phyloP scores from a whole-genome alignment of 2,888 invertebrate species.

The Mayetiola destructor region DNA sequence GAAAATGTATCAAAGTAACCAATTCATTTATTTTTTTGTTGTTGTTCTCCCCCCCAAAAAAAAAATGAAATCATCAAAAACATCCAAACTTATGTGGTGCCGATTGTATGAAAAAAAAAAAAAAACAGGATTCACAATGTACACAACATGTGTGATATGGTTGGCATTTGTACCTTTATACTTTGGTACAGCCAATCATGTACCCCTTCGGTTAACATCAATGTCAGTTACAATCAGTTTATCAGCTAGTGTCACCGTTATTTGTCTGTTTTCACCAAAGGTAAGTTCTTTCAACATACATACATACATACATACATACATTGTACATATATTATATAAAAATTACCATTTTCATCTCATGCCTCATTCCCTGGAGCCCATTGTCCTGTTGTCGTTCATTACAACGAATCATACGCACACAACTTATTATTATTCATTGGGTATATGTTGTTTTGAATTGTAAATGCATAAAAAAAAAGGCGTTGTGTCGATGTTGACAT shows the following conservation, averaged over 20 bases:
- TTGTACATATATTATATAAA: not conserved
- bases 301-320: not conserved
- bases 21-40: no score
- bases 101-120: not conserved
- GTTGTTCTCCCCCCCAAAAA: no score
- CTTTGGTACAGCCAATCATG: conserved; percentile 88
- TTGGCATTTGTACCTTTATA: conserved; percentile 93
- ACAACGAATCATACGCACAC: no score
- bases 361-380: no score
- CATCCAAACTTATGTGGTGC: no score
- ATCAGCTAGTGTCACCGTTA: conserved; percentile 84
- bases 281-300: conserved; percentile 37
- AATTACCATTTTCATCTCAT: not conserved
- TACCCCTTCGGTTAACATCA: conserved; percentile 80
- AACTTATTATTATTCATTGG: not conserved
- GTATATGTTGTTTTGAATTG: not conserved
- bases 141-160: conserved; percentile 97
- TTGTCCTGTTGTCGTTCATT: no score
- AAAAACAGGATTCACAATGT: conserved; percentile 85
- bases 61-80: no score
- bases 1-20: no score
- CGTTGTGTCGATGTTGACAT: no score
- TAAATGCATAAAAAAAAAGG: no score
- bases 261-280: conserved; percentile 88
- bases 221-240: conserved; percentile 92